Conservation (phyloP, 2,797 vertebrate species). For the Takifugu ocellatus region DNA sequence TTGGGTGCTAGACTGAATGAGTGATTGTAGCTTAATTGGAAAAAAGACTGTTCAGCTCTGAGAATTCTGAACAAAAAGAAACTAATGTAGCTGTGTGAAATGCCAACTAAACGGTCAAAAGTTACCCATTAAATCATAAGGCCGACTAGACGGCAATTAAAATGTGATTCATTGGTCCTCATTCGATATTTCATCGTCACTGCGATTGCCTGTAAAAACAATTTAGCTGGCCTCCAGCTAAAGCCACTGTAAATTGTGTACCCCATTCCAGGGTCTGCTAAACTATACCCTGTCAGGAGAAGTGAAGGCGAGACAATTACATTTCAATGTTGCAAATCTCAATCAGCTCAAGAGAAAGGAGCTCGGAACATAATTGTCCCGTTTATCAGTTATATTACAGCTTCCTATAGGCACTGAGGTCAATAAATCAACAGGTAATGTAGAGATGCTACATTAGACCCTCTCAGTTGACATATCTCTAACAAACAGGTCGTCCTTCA, state of each 20-base stretch:
- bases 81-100: neutral
- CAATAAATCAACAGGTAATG: conserved; percentile 64
- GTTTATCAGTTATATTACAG: conserved; percentile 77
- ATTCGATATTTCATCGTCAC: conserved; percentile 6
- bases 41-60: conserved; percentile 9
- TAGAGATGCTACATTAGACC: conserved; percentile 54
- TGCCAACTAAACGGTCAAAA: neutral
- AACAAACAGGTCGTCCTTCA: conserved; percentile 68
- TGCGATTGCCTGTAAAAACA: conserved; percentile 27
- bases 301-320: conserved; percentile 43
- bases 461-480: conserved; percentile 67
- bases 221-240: conserved; percentile 12
- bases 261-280: conserved; percentile 3
- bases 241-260: conserved; percentile 22
- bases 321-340: conserved; percentile 50
- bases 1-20: neutral
- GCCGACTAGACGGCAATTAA: neutral
- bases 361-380: conserved; percentile 63
- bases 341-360: conserved; percentile 63
- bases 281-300: conserved; percentile 42
- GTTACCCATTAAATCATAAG: neutral
- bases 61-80: conserved; percentile 16
- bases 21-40: neutral
- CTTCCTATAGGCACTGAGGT: conserved; percentile 47
- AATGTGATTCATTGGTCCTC: conserved; percentile 4